Evolutionary conservation across 2,888 invertebrate species (phyloP).

Genomic region (Torymus auratus): DNA sequence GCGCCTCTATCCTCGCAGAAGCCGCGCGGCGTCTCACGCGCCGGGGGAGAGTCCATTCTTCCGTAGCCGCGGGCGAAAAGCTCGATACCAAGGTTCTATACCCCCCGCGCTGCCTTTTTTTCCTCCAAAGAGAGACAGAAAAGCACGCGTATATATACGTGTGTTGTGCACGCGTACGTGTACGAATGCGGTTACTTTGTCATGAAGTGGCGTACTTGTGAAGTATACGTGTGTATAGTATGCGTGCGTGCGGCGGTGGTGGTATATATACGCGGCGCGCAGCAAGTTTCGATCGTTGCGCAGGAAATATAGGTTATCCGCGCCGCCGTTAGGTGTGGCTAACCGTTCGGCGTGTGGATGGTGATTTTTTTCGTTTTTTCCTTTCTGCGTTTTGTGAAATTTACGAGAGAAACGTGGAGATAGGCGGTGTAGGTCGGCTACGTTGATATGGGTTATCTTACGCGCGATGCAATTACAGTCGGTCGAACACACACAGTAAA

Average conservation of each 20-base stretch:
- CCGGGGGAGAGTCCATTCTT: constrained; percentile 57
- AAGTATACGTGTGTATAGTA: not conserved
- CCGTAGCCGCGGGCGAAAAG: not conserved
- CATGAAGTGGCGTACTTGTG: not conserved
- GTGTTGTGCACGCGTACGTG: not conserved
- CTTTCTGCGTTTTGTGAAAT: not conserved
- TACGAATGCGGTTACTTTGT: constrained; percentile 1
- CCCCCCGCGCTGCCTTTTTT: not conserved
- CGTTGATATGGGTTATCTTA: not conserved
- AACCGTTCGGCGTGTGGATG: not conserved
- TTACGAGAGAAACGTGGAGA: not conserved
- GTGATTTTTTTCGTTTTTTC: not conserved
- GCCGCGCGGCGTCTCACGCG: constrained; percentile 32
- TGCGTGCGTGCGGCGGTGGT: not conserved
- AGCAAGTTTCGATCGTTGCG: constrained; percentile 56
- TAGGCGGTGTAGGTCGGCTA: not conserved
- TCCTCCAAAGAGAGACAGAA: not conserved
- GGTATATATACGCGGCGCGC: constrained; percentile 6
- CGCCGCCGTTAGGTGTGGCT: constrained; percentile 47
- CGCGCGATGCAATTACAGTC: not conserved
- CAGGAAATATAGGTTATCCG: constrained; percentile 44
- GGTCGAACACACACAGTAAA: no score
- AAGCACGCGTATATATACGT: not conserved
- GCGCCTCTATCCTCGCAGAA: no score
- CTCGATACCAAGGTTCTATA: not conserved